Conservation (phyloP, 2,888 invertebrate genomes). For the Apocheima hispidaria region DNA sequence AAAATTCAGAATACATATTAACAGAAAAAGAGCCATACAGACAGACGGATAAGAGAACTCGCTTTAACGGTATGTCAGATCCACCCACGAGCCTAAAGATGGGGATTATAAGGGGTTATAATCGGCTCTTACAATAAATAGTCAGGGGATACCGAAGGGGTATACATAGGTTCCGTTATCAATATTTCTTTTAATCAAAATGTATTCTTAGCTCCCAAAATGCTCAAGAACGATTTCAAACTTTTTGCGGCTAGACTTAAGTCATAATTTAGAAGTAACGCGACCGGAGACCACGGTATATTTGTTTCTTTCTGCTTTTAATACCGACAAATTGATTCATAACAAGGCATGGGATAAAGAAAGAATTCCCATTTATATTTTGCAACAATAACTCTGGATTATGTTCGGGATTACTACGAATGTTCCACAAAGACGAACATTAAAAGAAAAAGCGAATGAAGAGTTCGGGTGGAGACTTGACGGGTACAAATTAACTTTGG, state of each 20-base stretch:
- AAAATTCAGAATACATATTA: too few species aligned
- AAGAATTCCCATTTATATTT: constrained; percentile 45
- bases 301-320: constrained; percentile 47
- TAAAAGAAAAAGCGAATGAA: constrained; percentile 15
- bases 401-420: constrained; percentile 28
- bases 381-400: constrained; percentile 37
- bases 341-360: constrained; percentile 38
- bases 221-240: constrained; percentile 4
- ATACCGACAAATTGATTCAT: constrained; percentile 51
- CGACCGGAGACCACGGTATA: constrained; percentile 30
- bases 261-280: constrained; percentile 36
- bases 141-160: too few species aligned
- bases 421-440: constrained; percentile 36
- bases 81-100: too few species aligned
- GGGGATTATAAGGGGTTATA: too few species aligned
- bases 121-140: too few species aligned
- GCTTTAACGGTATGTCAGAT: too few species aligned
- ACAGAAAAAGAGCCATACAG: too few species aligned
- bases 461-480: constrained; percentile 10
- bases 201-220: background rate
- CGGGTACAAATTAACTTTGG: constrained; percentile 16
- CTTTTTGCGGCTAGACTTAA: constrained; percentile 29
- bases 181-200: background rate
- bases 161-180: too few species aligned
- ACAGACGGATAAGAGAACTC: too few species aligned